A percentile compares a stretch with the other conserved stretches of the same genome.
phyloP scores from a whole-genome alignment of 2,113 vertebrate genomes.

The Neoarius graeffei region DNA sequence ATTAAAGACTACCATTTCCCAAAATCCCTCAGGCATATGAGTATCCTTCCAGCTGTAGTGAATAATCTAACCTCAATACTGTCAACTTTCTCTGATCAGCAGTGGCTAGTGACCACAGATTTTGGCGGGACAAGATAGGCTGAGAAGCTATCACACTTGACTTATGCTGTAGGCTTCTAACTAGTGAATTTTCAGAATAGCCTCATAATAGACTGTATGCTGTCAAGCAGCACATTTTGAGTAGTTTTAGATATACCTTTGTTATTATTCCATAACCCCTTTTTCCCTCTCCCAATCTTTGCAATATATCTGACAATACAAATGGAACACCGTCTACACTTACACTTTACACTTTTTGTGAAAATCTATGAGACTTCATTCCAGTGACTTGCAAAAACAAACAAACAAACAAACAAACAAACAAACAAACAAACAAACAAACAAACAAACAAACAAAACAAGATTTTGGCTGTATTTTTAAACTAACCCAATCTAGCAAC shows the following conservation, averaged over 20 bases:
- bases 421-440: too few relatives aligned
- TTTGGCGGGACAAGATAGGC: background rate
- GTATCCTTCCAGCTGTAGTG: background rate
- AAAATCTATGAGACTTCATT: background rate
- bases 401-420: too few relatives aligned
- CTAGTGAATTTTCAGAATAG: background rate
- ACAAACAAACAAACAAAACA: background rate
- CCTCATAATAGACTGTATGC: background rate
- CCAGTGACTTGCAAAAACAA: background rate
- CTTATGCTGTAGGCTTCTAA: background rate
- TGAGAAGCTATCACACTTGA: background rate
- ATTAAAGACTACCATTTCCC: background rate
- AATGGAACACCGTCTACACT: background rate
- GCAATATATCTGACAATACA: background rate
- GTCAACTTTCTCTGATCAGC: background rate
- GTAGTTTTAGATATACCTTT: background rate
- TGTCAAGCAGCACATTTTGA: background rate
- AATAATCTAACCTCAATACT: background rate
- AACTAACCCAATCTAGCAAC: background rate
- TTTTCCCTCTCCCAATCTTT: background rate
- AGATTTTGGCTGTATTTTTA: background rate
- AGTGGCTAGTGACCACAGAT: background rate
- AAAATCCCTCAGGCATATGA: background rate
- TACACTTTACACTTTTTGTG: background rate
- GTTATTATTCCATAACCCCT: background rate